Conservation (phyloP, 1,140 invertebrate species). For the Theocolax elegans region DNA sequence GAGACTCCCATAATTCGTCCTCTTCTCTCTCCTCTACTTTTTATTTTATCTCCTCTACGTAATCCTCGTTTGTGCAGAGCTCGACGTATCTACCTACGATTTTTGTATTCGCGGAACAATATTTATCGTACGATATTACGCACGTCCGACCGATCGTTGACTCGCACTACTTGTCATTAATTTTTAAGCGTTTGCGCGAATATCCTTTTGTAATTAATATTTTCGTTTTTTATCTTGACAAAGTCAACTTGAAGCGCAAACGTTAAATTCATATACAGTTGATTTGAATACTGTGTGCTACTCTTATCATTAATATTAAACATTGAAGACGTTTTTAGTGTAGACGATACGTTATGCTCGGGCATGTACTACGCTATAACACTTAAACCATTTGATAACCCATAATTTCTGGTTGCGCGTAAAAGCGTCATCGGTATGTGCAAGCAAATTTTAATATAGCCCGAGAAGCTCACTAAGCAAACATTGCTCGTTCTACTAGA, state of each 20-base stretch:
- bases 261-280: too few species aligned
- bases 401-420: background rate
- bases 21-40: background rate
- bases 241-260: too few species aligned
- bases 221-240: too few species aligned
- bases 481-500: too few species aligned
- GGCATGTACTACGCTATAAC: background rate
- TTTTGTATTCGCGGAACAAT: too few species aligned
- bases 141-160: background rate
- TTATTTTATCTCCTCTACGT: background rate
- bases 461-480: too few species aligned
- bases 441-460: too few species aligned
- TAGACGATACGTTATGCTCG: background rate
- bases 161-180: conserved; percentile 7
- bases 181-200: too few species aligned
- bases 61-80: background rate
- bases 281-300: background rate
- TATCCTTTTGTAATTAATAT: too few species aligned
- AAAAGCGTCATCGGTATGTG: background rate
- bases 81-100: too few species aligned
- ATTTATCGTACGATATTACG: too few species aligned
- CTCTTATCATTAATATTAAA: background rate
- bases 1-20: background rate
- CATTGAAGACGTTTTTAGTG: background rate
- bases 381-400: background rate